Evolutionary conservation across 2,113 vertebrate species (phyloP), one percentile per base, ranked within the genome.

Genomic region (Daphoenositta chrysoptera): DNA sequence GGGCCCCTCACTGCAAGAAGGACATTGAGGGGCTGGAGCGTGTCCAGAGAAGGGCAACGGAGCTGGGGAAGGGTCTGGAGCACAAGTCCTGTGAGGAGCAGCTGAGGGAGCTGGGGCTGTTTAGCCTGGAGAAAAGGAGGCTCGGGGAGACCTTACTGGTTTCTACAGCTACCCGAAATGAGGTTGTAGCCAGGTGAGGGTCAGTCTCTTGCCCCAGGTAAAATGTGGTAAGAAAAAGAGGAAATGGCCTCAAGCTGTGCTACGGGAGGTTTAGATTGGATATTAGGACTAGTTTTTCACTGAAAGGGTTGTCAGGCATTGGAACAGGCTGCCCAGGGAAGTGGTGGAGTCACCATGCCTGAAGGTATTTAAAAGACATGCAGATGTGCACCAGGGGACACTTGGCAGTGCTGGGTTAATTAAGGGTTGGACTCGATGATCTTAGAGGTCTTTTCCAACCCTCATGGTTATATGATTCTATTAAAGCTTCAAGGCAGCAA

Each of bases 371-470:
- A 65, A 51, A 78, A 45, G 48, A 64, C 7, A 11, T 11, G 12
- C 6, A 50, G 31, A 50, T 39, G 28, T 39, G 33, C 20, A 71
- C 23, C 3, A 57, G 33, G 37, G 11, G 24, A 78, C 42, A 27
- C 28, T 7, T 39, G 31, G 57, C 23, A 58, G 33, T 31, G 33
- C 23, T 58, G 28, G 57, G 16, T 33, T 73, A 37, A 50, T 5
- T 75, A 57, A 35, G 8, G 11, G 47, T 2, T 75, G 45, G 27
- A 35, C 28, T 60, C 1, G 0, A 44, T 7, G 3, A 10, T 21
- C 33, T 57, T 20, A 37, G 28, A 45, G 28, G 23, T 51, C 17
- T 87, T 87, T 72, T 24, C 53, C 47, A 90, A 10, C 6, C 47
- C 57, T 40, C 53, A 50, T 27, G 16, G 15, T 54, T 90, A n/a